Conservation (phyloP, 2,888 invertebrate species). For the Coenonympha arcania region DNA sequence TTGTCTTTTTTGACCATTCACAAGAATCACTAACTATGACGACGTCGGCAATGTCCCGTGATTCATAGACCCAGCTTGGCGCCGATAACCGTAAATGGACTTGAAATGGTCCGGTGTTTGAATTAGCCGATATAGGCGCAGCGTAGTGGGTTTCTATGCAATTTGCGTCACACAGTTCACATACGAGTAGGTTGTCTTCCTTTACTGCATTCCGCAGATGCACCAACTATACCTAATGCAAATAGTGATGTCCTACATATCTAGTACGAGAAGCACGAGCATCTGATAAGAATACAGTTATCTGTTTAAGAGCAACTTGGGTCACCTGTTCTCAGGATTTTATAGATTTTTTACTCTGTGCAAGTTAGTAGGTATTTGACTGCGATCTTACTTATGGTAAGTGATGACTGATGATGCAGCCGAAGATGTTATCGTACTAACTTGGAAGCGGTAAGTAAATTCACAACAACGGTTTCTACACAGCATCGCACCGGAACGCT, state of each 20-base stretch:
- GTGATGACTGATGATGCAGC: no score
- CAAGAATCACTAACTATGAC: constrained; percentile 18
- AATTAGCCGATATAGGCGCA: constrained; percentile 17
- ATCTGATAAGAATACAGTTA: constrained; percentile 17
- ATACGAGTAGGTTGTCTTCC: not conserved
- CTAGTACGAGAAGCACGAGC: constrained; percentile 17
- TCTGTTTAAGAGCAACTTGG: constrained; percentile 3
- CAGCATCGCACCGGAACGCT: no score
- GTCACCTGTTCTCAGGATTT: not conserved
- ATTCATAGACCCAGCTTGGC: constrained; percentile 30
- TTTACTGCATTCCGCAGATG: constrained; percentile 12
- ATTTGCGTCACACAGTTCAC: constrained; percentile 9
- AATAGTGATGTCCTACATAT: constrained; percentile 14
- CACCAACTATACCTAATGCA: constrained; percentile 13
- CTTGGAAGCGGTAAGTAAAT: no score
- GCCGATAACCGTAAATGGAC: constrained; percentile 36
- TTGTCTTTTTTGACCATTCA: constrained; percentile 10
- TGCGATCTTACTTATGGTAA: no score
- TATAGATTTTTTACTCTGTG: no score
- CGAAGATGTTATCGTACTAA: no score
- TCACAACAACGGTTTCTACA: no score
- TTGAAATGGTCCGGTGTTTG: constrained; percentile 35
- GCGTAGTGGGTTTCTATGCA: constrained; percentile 10
- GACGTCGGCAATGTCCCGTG: constrained; percentile 20
- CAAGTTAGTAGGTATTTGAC: no score